Conservation (phyloP, 2,113 vertebrate genomes). For the Nyctibius bracteatus region DNA sequence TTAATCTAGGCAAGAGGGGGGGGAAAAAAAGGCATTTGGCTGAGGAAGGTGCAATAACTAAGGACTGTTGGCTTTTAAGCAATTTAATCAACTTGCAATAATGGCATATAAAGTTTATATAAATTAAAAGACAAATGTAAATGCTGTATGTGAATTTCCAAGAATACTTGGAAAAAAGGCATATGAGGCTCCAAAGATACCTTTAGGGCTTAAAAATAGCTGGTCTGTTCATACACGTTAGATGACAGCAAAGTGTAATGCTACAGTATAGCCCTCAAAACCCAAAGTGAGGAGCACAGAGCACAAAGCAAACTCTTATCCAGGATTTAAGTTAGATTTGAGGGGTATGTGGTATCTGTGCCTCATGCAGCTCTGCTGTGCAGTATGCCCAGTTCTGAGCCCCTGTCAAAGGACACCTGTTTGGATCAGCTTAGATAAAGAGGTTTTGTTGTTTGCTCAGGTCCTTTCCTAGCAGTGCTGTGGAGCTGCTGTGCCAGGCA, state of each 20-base stretch:
- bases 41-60: background rate
- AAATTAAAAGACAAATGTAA: background rate
- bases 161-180: background rate
- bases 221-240: rapidly evolving
- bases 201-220: background rate
- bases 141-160: background rate
- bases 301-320: background rate
- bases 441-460: background rate
- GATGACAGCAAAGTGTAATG: rapidly evolving
- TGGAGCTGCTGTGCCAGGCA: background rate
- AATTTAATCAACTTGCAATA: background rate
- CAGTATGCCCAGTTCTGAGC: rapidly evolving
- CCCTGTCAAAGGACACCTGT: background rate
- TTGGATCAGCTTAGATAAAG: background rate
- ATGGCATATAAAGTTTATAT: background rate
- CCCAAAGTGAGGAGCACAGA: background rate
- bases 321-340: rapidly evolving
- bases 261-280: rapidly evolving
- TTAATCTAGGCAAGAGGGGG: background rate
- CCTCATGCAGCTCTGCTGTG: rapidly evolving
- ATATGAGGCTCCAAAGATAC: rapidly evolving
- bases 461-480: background rate
- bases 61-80: background rate
- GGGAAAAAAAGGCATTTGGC: background rate
- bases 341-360: background rate